These are phyloP conservation scores for Macrotis lagotis DNA, from an alignment of 2,113 vertebrate genomes.

Conservation along the genomic window DNA sequence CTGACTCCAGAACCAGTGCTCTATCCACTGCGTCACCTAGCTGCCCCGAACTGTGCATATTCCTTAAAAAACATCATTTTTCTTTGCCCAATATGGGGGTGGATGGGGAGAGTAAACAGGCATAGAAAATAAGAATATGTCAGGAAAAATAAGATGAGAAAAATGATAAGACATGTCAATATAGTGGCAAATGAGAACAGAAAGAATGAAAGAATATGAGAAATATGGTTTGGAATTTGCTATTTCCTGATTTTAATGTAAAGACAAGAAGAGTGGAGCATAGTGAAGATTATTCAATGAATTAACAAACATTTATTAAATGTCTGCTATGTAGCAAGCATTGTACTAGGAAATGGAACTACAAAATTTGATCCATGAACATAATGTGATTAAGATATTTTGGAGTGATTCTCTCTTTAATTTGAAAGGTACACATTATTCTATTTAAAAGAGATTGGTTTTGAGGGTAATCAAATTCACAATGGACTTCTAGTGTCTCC, in stretches of 20 bases:
- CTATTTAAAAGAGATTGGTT: background rate
- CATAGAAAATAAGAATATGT: too few species aligned
- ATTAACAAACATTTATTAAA: background rate
- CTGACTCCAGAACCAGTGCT: too few species aligned
- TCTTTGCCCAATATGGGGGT: background rate
- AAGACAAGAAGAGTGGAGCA: background rate
- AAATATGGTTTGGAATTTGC: background rate
- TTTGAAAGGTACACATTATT: background rate
- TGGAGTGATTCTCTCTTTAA: background rate
- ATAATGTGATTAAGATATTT: background rate
- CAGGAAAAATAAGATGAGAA: background rate
- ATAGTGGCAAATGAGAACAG: background rate
- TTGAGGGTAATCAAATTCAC: background rate
- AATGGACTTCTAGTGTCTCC: background rate
- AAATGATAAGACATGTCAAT: background rate
- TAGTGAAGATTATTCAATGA: background rate
- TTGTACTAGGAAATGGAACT: background rate
- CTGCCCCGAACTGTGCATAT: too few species aligned
- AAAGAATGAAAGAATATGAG: background rate
- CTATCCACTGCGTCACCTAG: too few species aligned
- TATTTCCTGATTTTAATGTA: background rate
- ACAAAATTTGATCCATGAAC: background rate
- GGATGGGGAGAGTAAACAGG: rapidly evolving
- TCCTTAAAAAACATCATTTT: background rate
- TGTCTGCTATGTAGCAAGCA: background rate